Evolutionary conservation across 2,888 invertebrate genomes (phyloP).

Genomic region (Physocephala rufipes): DNA sequence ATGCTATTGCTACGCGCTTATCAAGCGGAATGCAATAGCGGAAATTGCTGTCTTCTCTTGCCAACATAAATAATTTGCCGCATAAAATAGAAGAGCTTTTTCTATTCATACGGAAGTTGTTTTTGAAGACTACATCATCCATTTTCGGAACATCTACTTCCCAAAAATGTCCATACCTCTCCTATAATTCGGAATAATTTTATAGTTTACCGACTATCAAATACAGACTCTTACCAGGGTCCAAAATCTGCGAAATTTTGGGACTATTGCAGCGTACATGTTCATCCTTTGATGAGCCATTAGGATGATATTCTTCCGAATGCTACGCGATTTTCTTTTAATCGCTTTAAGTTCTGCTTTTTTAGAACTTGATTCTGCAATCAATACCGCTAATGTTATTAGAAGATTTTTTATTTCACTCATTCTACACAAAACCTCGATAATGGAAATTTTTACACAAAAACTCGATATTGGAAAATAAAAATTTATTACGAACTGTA

Average conservation of each 20-base stretch:
- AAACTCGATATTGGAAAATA: too few species aligned
- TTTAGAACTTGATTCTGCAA: background rate
- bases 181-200: background rate
- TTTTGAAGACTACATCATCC: background rate
- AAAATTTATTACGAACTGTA: too few species aligned
- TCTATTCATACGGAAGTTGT: background rate
- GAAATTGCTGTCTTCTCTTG: background rate
- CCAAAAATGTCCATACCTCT: conserved; percentile 4
- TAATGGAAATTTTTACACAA: too few species aligned
- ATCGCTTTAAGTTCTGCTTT: background rate
- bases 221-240: conserved; percentile 4
- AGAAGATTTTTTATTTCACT: background rate
- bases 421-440: conserved; percentile 31
- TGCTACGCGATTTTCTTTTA: background rate
- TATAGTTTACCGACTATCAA: background rate
- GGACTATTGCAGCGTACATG: background rate
- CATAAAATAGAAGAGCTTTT: background rate
- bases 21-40: background rate
- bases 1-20: background rate
- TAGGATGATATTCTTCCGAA: background rate
- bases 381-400: background rate
- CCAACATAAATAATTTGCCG: background rate
- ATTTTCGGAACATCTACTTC: conserved; percentile 2
- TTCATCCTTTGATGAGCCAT: background rate
- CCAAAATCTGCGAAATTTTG: background rate